These are phyloP conservation scores for Aradophagus sp. DNA, from an alignment of 1,140 invertebrate species.

Conservation along the genomic window DNA sequence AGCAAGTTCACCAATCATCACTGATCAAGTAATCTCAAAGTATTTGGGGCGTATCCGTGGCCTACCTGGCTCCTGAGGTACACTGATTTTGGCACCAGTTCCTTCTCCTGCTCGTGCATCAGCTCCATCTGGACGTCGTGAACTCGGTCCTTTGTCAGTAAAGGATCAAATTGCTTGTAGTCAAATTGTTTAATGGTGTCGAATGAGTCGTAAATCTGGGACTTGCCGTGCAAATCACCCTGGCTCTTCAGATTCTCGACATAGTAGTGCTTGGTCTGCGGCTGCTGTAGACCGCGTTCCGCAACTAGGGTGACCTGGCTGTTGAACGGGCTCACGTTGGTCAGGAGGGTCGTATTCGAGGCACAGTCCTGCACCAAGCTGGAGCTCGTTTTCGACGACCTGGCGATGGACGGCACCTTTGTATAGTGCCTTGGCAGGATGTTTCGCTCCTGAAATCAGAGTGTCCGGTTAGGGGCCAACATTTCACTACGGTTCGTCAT, in stretches of 20 bases:
- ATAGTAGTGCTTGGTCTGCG: constrained; percentile 63
- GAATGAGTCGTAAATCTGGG: constrained; percentile 65
- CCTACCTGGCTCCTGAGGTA: too few species aligned
- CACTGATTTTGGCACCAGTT: constrained; percentile 18
- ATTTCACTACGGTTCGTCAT: too few species aligned
- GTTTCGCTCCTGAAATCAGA: constrained; percentile 64
- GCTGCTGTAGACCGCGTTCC: constrained; percentile 39
- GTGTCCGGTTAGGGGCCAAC: constrained; percentile 5
- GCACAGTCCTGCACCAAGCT: constrained; percentile 76
- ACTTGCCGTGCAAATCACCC: constrained; percentile 55
- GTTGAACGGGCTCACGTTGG: constrained; percentile 75
- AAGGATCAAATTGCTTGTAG: constrained; percentile 68
- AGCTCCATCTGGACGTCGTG: too few species aligned
- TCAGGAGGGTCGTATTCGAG: constrained; percentile 76
- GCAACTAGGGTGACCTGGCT: constrained; percentile 66
- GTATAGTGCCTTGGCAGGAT: constrained; percentile 68
- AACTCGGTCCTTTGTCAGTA: constrained; percentile 51
- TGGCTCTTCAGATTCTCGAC: constrained; percentile 68
- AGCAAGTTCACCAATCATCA: too few species aligned
- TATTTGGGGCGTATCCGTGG: too few species aligned
- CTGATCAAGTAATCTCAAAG: too few species aligned
- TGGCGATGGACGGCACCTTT: constrained; percentile 61
- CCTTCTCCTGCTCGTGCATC: constrained; percentile 24
- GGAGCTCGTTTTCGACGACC: constrained; percentile 73
- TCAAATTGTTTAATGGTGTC: constrained; percentile 51